A percentile compares a stretch with the other conserved stretches of the same genome.
Conservation (phyloP, 2,888 invertebrate species). For the Meliscaeva auricollis region DNA sequence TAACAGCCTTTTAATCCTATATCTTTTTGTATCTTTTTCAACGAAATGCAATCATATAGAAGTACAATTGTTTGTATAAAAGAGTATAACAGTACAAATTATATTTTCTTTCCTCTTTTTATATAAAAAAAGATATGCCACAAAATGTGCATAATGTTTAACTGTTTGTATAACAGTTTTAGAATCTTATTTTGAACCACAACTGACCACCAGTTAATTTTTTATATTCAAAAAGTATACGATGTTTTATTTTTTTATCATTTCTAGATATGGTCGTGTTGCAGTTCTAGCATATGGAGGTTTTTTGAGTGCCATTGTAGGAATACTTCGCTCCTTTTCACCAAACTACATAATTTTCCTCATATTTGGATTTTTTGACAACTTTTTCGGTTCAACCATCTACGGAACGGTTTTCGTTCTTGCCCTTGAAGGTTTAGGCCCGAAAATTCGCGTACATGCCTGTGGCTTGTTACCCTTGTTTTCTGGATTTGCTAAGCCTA, state of each 20-base stretch:
- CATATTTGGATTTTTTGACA: slow-evolving; percentile 89
- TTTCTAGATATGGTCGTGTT: slow-evolving; percentile 87
- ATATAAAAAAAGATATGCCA: too few species aligned
- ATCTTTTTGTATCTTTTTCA: too few species aligned
- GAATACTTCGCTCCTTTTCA: slow-evolving; percentile 88
- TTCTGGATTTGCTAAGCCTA: slow-evolving; percentile 87
- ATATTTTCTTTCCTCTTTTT: too few species aligned
- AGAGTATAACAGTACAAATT: too few species aligned
- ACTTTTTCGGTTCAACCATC: slow-evolving; percentile 88
- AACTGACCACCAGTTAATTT: neutral
- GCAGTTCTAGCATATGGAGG: slow-evolving; percentile 85
- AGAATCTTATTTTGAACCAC: too few species aligned
- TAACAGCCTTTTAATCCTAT: too few species aligned
- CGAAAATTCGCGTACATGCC: slow-evolving; percentile 89
- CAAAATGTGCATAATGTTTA: too few species aligned
- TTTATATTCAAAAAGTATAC: too few species aligned
- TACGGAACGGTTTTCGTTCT: slow-evolving; percentile 89
- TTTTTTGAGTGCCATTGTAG: slow-evolving; percentile 87
- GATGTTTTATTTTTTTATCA: too few species aligned
- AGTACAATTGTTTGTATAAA: too few species aligned
- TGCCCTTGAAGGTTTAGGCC: slow-evolving; percentile 92
- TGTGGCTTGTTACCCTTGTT: slow-evolving; percentile 88
- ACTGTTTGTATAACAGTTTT: too few species aligned
- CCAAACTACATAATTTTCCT: slow-evolving; percentile 89
- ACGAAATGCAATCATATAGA: too few species aligned